Evolutionary conservation across 64 coral and sea anemone genomes (phyloP).

Genomic region (Dendrophyllia cribrosa): DNA sequence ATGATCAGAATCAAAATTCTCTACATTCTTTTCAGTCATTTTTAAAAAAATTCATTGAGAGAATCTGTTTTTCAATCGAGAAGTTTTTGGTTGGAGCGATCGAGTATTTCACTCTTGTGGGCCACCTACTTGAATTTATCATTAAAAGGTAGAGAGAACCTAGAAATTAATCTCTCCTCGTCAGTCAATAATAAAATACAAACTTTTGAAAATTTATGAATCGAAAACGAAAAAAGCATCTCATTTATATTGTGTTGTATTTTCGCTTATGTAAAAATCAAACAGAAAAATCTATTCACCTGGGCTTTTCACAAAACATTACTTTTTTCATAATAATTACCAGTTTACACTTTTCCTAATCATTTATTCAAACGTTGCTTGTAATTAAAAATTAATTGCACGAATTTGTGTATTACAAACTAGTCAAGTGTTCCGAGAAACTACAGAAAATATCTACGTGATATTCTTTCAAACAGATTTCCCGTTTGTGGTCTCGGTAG

Average conservation of each 20-base stretch:
- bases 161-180: no score
- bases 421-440: not conserved
- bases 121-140: no score
- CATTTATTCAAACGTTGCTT: conserved; percentile 58
- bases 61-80: no score
- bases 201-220: no score
- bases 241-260: not conserved
- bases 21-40: no score
- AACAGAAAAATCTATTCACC: not conserved
- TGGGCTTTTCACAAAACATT: not conserved
- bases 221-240: no score
- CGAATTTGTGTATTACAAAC: conserved; percentile 16
- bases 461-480: not conserved
- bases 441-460: not conserved
- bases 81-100: no score
- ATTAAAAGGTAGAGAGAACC: no score
- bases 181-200: no score
- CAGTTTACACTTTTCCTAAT: conserved; percentile 46
- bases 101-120: no score
- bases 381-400: conserved; percentile 55
- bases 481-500: not conserved
- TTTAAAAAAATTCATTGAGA: no score
- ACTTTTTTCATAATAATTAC: conserved; percentile 31
- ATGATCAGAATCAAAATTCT: no score
- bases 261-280: not conserved